These are phyloP conservation scores for Smittia sp. DNA, from an alignment of 2,888 invertebrate species.

Conservation along the genomic window DNA sequence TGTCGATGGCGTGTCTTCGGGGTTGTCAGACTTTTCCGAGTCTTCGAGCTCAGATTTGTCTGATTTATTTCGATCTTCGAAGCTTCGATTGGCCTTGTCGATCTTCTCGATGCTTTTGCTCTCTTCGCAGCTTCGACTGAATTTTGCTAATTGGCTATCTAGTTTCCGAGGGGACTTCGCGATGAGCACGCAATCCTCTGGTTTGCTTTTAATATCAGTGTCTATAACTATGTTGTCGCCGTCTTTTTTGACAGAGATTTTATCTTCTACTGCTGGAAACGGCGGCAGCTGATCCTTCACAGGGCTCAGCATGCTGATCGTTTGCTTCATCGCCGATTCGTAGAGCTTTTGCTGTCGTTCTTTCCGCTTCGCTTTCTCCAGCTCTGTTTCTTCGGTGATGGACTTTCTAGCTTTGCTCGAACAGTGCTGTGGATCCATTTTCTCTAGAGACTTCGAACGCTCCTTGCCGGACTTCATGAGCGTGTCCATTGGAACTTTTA, in stretches of 20 bases:
- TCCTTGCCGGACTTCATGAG: conserved; percentile 65
- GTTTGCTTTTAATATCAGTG: conserved; percentile 71
- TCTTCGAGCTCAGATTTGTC: conserved; percentile 58
- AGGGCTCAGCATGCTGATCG: conserved; percentile 70
- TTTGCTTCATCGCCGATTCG: conserved; percentile 72
- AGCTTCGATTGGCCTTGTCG: conserved; percentile 61
- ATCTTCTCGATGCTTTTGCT: conserved; percentile 57
- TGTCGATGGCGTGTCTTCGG: conserved; percentile 50
- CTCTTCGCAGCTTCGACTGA: conserved; percentile 64
- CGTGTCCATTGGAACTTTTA: conserved; percentile 58
- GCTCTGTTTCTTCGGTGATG: conserved; percentile 72
- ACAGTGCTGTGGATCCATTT: conserved; percentile 60
- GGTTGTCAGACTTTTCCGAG: conserved; percentile 56
- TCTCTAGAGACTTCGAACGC: conserved; percentile 67
- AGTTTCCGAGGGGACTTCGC: conserved; percentile 72
- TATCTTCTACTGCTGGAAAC: conserved; percentile 71
- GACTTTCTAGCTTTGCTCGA: conserved; percentile 57
- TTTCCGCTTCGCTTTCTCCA: conserved; percentile 68
- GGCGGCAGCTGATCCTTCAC: conserved; percentile 69
- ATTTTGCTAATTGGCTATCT: conserved; percentile 60
- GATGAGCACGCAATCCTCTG: conserved; percentile 72
- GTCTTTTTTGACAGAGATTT: conserved; percentile 68
- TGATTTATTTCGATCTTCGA: conserved; percentile 63
- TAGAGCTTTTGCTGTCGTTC: conserved; percentile 73
- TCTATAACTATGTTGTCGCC: conserved; percentile 69